Evolutionary conservation across 2,797 vertebrate genomes (phyloP).

Genomic region (Jordanella pulchra): DNA sequence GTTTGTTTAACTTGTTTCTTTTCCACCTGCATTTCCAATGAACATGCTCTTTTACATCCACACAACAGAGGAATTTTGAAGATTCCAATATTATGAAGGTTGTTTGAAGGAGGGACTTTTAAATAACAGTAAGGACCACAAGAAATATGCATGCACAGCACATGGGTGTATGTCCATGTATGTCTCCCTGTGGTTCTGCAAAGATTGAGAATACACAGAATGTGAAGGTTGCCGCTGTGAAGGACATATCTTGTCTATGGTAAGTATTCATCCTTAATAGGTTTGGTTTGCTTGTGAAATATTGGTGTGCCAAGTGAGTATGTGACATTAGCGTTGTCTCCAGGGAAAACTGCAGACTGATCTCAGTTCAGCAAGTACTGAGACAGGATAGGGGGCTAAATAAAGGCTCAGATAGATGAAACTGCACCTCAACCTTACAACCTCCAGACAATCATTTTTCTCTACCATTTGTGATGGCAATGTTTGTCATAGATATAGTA

Average conservation of each 20-base stretch:
- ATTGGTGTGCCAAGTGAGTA: slow-evolving; percentile 87
- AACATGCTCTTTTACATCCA: neutral
- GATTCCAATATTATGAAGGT: slow-evolving; percentile 46
- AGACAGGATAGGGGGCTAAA: slow-evolving; percentile 81
- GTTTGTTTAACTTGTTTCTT: too few species aligned
- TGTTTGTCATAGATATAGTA: slow-evolving; percentile 47
- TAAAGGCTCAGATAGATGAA: slow-evolving; percentile 84
- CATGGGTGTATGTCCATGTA: slow-evolving; percentile 13
- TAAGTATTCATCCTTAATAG: slow-evolving; percentile 98
- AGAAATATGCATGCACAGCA: slow-evolving; percentile 38
- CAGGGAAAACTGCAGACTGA: slow-evolving; percentile 86
- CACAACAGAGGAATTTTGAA: slow-evolving; percentile 7
- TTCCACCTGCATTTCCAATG: neutral
- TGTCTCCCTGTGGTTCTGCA: slow-evolving; percentile 43
- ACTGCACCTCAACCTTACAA: slow-evolving; percentile 69
- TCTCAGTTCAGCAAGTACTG: slow-evolving; percentile 79
- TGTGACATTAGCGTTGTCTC: slow-evolving; percentile 96
- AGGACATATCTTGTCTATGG: slow-evolving; percentile 94
- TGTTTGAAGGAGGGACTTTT: slow-evolving; percentile 46
- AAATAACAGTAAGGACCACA: slow-evolving; percentile 54
- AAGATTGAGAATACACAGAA: slow-evolving; percentile 69
- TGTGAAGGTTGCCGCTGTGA: slow-evolving; percentile 90
- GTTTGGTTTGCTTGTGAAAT: slow-evolving; percentile 93
- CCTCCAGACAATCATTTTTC: slow-evolving; percentile 67
- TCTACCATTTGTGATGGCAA: slow-evolving; percentile 54